These are phyloP conservation scores for Hemithea aestivaria DNA, from an alignment of 2,888 invertebrate genomes.

Conservation along the genomic window DNA sequence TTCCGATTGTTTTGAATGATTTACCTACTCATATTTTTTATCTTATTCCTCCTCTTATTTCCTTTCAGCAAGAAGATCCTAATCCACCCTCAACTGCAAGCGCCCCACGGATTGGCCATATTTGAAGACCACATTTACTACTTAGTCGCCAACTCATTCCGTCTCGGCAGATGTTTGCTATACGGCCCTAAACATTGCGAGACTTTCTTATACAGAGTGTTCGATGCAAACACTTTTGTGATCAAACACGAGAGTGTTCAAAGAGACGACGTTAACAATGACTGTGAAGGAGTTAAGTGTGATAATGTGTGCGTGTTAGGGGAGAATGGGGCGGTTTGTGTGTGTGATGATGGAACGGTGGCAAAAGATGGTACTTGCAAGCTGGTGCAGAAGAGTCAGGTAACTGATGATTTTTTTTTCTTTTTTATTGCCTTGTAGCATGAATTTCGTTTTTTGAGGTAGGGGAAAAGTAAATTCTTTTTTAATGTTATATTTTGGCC, in stretches of 20 bases:
- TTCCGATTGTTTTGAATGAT: no score
- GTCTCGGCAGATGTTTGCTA: slow-evolving; percentile 80
- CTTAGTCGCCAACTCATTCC: slow-evolving; percentile 74
- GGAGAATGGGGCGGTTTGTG: slow-evolving; percentile 58
- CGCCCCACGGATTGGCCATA: slow-evolving; percentile 83
- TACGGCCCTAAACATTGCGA: slow-evolving; percentile 73
- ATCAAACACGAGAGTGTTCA: slow-evolving; percentile 53
- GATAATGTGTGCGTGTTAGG: slow-evolving; percentile 80
- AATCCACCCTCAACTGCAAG: slow-evolving; percentile 59
- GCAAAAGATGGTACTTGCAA: slow-evolving; percentile 40
- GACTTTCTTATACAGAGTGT: slow-evolving; percentile 58
- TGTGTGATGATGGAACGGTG: slow-evolving; percentile 74
- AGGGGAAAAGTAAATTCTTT: no score
- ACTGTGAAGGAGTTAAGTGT: slow-evolving; percentile 73
- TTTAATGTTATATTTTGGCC: no score
- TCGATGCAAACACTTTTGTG: slow-evolving; percentile 48
- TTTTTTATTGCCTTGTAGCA: no score
- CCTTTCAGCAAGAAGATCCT: slow-evolving; percentile 59
- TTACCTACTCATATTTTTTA: not conserved
- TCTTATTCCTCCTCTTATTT: not conserved
- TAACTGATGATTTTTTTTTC: slow-evolving; percentile 29
- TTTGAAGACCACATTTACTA: slow-evolving; percentile 90
- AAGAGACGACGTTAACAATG: slow-evolving; percentile 51
- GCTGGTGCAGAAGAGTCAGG: slow-evolving; percentile 31
- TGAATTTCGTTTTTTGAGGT: no score